Conservation (phyloP, 2,888 invertebrate genomes). For the Hipparchia sbordonii region DNA sequence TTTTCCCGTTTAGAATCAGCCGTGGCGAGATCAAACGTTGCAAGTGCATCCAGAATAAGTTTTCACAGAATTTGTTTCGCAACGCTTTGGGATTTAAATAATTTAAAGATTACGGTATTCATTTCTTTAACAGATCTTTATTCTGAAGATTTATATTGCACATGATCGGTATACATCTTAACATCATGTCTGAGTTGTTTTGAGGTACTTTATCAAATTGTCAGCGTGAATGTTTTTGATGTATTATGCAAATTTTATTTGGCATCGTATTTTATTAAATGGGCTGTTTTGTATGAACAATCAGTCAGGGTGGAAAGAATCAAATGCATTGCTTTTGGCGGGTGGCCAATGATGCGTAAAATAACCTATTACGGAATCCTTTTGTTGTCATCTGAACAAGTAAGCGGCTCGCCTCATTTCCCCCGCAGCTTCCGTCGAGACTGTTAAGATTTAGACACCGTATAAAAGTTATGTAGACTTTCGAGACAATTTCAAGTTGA, state of each 20-base stretch:
- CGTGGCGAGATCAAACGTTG: constrained; percentile 12
- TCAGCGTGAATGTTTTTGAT: constrained; percentile 42
- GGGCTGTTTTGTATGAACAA: constrained; percentile 46
- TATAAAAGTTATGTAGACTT: constrained; percentile 27
- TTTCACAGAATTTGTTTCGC: background rate
- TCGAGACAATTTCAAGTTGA: constrained; percentile 26
- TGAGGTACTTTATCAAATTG: constrained; percentile 29
- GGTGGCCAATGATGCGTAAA: constrained; percentile 55
- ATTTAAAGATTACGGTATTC: background rate
- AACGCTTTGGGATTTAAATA: background rate
- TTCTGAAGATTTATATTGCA: constrained; percentile 27
- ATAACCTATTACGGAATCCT: constrained; percentile 63
- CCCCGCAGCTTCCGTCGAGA: constrained; percentile 36
- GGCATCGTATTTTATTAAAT: constrained; percentile 43
- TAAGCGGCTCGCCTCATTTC: constrained; percentile 45
- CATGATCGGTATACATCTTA: constrained; percentile 25
- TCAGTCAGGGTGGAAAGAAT: constrained; percentile 49
- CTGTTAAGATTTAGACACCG: constrained; percentile 26
- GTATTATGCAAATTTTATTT: constrained; percentile 41
- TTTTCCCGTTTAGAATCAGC: background rate
- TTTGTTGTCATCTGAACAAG: constrained; percentile 59
- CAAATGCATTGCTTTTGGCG: constrained; percentile 57
- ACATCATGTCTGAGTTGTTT: constrained; percentile 25
- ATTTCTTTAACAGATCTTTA: constrained; percentile 15
- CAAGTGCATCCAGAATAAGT: background rate